phyloP scores from a whole-genome alignment of 2,113 vertebrate species.

The Silurus glanis region DNA sequence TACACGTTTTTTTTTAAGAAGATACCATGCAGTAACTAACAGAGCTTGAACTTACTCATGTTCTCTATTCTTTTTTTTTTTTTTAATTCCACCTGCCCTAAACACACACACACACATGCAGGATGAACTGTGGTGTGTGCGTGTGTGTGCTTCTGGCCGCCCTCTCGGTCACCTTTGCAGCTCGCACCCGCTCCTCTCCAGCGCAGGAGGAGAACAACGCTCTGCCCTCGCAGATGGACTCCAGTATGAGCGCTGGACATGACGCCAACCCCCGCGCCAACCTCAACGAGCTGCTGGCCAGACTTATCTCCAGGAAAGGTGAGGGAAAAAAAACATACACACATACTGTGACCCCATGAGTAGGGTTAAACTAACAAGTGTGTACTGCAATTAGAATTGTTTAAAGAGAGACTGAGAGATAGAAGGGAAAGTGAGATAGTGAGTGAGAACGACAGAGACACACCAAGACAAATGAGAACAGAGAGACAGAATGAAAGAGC shows the following conservation, averaged over 20 bases:
- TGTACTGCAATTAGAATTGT: background rate
- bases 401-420: background rate
- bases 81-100: background rate
- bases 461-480: background rate
- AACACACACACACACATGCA: slow-evolving; percentile 17
- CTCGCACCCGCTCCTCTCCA: slow-evolving; percentile 71
- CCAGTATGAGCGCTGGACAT: slow-evolving; percentile 54
- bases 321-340: slow-evolving; percentile 25
- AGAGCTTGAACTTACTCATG: background rate
- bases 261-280: slow-evolving; percentile 77
- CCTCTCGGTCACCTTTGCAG: slow-evolving; percentile 77
- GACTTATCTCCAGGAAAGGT: slow-evolving; percentile 91
- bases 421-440: background rate
- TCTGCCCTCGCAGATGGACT: slow-evolving; percentile 60
- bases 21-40: background rate
- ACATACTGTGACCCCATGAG: background rate
- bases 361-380: background rate
- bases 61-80: background rate
- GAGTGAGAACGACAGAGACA: background rate
- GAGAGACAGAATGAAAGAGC: background rate
- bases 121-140: slow-evolving; percentile 82
- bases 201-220: slow-evolving; percentile 60
- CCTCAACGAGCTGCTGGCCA: slow-evolving; percentile 82
- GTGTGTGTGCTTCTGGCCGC: slow-evolving; percentile 82
- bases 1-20: background rate